Percentiles rank a stretch among this genome's conserved stretches.
Evolutionary conservation across 1,140 invertebrate genomes (phyloP).

Genomic region (Anthonomus grandis): DNA sequence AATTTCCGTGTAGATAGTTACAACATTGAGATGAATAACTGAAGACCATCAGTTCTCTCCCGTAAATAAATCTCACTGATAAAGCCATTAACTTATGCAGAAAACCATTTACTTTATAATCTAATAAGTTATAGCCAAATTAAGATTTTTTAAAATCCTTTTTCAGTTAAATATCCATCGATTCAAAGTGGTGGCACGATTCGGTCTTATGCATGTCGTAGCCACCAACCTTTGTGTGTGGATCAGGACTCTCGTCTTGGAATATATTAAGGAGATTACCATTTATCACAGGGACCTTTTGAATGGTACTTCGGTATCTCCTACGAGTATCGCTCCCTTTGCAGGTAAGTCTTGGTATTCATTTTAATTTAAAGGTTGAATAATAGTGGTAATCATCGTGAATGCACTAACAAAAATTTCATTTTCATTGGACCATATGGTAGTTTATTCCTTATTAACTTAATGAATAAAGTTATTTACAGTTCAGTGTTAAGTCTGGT

Average conservation of each 20-base stretch:
- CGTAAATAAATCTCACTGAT: constrained; percentile 1
- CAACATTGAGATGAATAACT: too few species aligned
- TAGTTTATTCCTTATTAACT: too few species aligned
- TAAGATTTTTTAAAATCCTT: neutral
- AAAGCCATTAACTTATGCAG: too few species aligned
- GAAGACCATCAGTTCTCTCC: too few species aligned
- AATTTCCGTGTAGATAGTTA: too few species aligned
- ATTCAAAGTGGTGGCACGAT: constrained; percentile 94
- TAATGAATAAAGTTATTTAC: too few species aligned
- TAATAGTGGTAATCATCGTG: too few species aligned
- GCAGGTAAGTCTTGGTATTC: constrained; percentile 57
- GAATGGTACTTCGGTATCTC: constrained; percentile 32
- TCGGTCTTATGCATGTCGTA: constrained; percentile 97
- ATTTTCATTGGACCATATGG: too few species aligned
- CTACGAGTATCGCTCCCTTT: constrained; percentile 48
- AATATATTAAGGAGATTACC: constrained; percentile 86
- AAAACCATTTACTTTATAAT: too few species aligned
- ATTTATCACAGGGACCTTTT: constrained; percentile 60
- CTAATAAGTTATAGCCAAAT: neutral
- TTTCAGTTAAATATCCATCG: constrained; percentile 90
- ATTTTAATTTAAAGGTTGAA: constrained; percentile 4
- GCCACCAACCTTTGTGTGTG: constrained; percentile 97
- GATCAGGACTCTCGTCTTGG: constrained; percentile 89
- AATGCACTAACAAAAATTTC: too few species aligned
- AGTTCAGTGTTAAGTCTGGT: too few species aligned